Evolutionary conservation across 2,797 vertebrate species (phyloP), one percentile per base, ranked within the genome.

Genomic region (Diplodus puntazzo): DNA sequence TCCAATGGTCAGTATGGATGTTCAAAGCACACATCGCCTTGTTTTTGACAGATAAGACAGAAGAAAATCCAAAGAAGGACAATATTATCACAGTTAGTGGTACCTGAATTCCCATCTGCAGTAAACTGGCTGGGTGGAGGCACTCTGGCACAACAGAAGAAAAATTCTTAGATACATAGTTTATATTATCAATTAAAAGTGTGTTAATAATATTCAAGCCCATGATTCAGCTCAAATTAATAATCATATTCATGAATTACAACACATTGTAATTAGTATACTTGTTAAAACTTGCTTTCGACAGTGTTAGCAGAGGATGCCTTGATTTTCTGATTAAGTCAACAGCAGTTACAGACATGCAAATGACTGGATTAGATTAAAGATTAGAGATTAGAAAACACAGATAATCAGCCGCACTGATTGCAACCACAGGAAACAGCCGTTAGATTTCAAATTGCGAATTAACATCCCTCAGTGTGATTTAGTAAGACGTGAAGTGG

Each of bases 81-180:
- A 46, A 61, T 43, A 58, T 12, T 43, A 48, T 68, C 0, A 30
- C 2, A 50, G 42, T 55, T 8, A 27, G 7, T 21, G 14, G 69
- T 92, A 96, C 95, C 95, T 94, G 92, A 49, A 54, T 88, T 91
- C 21, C 83, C 87, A 1, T 94, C 89, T 34, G 91, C 86, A 34
- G 88, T 90, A 69, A 95, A 95, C 88, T 94, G 95, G 79, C 88
- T 88, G 30, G 94, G 95, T 57, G 95, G 93, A 80, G 95, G 94
- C 64, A 95, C 82, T 88, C 95, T 95, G 84, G 54, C 53, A 90
- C 78, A 83, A 82, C 5, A 89, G 39, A 84, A 77, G 20, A 73
- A 65, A 78, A 64, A 67, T 6, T 4, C 66, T 80, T 52, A 63
- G 70, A 72, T 61, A 70, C 50, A 80, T 39, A 1, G 23, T 45